Conservation (phyloP, 2,113 vertebrate genomes). For the Mesocricetus auratus region DNA sequence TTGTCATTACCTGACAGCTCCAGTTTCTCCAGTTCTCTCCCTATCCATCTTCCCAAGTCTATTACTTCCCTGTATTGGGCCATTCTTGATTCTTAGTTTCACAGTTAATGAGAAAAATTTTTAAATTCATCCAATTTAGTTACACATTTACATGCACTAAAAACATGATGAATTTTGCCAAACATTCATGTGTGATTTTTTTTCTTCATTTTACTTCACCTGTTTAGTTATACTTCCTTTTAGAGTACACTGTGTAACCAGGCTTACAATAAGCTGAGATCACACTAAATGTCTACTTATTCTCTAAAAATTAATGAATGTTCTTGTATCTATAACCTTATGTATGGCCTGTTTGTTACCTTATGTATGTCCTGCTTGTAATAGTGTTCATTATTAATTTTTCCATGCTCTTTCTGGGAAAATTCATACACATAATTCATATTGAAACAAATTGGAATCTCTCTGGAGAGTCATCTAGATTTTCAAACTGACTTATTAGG, state of each 20-base stretch:
- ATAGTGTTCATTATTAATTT: conserved; percentile 22
- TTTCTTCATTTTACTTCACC: not conserved
- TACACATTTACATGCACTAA: not conserved
- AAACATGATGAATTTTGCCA: not conserved
- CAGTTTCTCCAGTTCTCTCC: not conserved
- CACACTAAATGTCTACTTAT: not conserved
- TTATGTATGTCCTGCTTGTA: not conserved
- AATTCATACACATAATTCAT: not conserved
- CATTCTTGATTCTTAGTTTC: not conserved
- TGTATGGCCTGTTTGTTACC: not conserved
- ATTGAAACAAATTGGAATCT: not conserved
- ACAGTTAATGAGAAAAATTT: not conserved
- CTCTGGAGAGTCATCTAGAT: not conserved
- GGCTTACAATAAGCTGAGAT: not conserved
- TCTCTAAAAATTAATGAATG: not conserved
- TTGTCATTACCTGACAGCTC: not conserved
- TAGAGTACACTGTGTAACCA: not conserved
- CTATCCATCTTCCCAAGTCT: not conserved
- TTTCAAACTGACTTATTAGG: not conserved
- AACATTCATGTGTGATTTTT: not conserved
- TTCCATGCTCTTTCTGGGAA: not conserved
- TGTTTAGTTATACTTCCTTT: not conserved
- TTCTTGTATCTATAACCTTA: not conserved
- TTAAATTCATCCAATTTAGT: not conserved
- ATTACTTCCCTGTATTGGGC: not conserved